These are phyloP conservation scores for Philonicus albiceps DNA, from an alignment of 2,888 invertebrate species.

Conservation along the genomic window DNA sequence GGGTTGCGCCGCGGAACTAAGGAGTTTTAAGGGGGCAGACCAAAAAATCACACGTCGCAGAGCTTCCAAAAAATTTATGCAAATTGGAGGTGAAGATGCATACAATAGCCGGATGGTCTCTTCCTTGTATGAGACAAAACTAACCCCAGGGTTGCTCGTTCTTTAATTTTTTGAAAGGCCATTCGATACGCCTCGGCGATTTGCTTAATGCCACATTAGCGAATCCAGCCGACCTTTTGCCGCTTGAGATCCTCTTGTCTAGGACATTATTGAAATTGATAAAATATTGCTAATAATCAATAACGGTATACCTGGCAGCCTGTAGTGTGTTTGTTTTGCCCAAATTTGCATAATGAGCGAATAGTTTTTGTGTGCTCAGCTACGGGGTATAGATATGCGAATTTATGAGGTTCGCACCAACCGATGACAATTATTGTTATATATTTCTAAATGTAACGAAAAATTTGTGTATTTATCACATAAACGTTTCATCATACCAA, in stretches of 20 bases:
- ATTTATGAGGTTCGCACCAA: not conserved
- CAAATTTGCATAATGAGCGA: slow-evolving; percentile 38
- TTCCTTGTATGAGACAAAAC: slow-evolving; percentile 28
- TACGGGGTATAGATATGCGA: not conserved
- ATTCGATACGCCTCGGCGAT: slow-evolving; percentile 47
- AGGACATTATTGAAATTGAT: slow-evolving; percentile 34
- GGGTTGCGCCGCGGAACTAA: slow-evolving; percentile 22
- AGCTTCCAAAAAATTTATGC: slow-evolving; percentile 29
- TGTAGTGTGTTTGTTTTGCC: slow-evolving; percentile 42
- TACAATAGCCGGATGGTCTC: slow-evolving; percentile 23
- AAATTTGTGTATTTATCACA: not conserved
- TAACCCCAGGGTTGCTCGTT: not conserved
- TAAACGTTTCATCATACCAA: not conserved
- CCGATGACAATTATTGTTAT: not conserved
- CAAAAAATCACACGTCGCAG: slow-evolving; percentile 26
- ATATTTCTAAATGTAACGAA: not conserved
- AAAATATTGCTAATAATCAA: slow-evolving; percentile 46
- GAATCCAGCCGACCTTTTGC: slow-evolving; percentile 19
- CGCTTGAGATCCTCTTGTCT: not conserved
- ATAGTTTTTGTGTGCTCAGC: not conserved
- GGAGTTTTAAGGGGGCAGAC: not conserved
- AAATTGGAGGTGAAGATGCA: slow-evolving; percentile 45
- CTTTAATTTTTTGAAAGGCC: slow-evolving; percentile 19
- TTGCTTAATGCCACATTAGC: slow-evolving; percentile 40
- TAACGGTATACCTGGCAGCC: slow-evolving; percentile 30